Evolutionary conservation across 2,797 vertebrate species (phyloP).

Genomic region (Botia almorhae): DNA sequence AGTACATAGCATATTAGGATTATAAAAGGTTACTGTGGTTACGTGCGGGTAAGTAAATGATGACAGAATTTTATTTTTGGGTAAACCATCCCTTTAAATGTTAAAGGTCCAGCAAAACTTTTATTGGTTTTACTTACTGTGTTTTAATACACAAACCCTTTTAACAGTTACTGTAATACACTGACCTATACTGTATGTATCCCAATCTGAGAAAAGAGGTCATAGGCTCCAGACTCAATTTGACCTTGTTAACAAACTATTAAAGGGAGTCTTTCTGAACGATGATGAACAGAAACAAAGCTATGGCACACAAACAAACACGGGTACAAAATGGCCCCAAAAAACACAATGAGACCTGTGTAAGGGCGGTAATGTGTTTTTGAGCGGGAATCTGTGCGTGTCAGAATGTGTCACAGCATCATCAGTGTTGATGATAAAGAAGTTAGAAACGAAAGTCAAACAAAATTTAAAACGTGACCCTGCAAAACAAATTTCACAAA

Average conservation of each 20-base stretch:
- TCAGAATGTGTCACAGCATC: constrained; percentile 1
- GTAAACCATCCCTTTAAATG: too few relatives aligned
- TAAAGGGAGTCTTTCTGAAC: constrained; percentile 65
- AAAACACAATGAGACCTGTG: constrained; percentile 66
- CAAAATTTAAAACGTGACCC: background rate
- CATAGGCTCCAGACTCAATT: constrained; percentile 68
- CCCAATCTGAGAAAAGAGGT: constrained; percentile 67
- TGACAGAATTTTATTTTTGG: too few relatives aligned
- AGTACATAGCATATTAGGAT: too few relatives aligned
- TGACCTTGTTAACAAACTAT: constrained; percentile 66
- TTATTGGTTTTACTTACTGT: background rate
- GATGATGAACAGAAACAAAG: constrained; percentile 73
- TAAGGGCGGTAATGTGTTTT: constrained; percentile 28
- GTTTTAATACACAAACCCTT: background rate
- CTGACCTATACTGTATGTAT: constrained; percentile 37
- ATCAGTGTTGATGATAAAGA: background rate
- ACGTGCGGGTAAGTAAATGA: too few relatives aligned
- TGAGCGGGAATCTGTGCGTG: background rate
- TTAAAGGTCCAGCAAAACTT: too few relatives aligned
- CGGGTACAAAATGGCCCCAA: constrained; percentile 40
- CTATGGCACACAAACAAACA: constrained; percentile 66
- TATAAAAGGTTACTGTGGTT: too few relatives aligned
- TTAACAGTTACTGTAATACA: background rate
- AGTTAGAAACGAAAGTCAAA: background rate
- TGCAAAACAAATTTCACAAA: background rate